Percentiles rank a stretch among this genome's conserved stretches.
Evolutionary conservation across 1,140 invertebrate genomes (phyloP).

Genomic region (Cotesia vestalis): DNA sequence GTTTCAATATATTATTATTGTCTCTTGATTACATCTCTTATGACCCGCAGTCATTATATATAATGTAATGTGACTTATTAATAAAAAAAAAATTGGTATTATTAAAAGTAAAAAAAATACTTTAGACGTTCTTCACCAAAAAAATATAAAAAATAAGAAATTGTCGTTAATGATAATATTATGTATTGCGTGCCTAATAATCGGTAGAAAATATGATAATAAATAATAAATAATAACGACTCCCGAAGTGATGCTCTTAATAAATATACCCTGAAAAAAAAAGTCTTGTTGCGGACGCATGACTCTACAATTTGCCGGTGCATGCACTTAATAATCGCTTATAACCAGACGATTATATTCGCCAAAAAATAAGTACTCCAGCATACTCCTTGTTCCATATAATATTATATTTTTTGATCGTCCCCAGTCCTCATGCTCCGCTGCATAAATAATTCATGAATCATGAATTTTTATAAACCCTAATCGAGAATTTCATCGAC

Average conservation of each 20-base stretch:
- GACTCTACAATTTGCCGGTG: conserved; percentile 31
- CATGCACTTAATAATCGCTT: conserved; percentile 33
- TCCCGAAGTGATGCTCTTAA: conserved; percentile 4
- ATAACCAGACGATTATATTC: conserved; percentile 12
- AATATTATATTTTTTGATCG: neutral
- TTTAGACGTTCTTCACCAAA: no score
- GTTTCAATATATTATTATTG: no score
- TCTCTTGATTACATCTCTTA: no score
- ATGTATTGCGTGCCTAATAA: neutral
- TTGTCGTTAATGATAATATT: neutral
- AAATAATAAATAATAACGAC: conserved; percentile 1
- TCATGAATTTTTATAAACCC: neutral
- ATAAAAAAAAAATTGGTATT: no score
- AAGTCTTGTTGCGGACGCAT: conserved; percentile 10
- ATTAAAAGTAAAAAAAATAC: no score
- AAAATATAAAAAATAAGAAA: neutral
- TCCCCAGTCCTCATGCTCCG: neutral
- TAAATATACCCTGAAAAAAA: no score
- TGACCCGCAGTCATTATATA: no score
- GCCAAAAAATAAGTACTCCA: conserved; percentile 1
- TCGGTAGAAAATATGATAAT: no score
- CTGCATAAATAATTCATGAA: conserved; percentile 13
- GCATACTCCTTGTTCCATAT: no score
- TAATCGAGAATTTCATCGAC: conserved; percentile 3
- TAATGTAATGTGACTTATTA: no score